phyloP scores from a whole-genome alignment of 2,113 vertebrate genomes.

The Nyctibius bracteatus region DNA sequence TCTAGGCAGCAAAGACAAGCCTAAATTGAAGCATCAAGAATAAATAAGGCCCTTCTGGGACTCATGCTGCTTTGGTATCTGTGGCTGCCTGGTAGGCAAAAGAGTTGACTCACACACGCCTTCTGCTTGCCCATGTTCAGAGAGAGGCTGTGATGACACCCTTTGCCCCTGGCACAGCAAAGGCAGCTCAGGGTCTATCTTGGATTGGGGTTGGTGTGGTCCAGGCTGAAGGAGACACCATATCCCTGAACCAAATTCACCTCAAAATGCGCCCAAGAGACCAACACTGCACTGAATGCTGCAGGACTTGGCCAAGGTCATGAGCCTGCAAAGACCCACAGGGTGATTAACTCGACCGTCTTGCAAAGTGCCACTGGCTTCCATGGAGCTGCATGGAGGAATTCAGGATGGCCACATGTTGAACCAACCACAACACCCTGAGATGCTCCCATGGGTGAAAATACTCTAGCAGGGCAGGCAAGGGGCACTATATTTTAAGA shows the following conservation, averaged over 20 bases:
- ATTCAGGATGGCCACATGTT: fast-evolving
- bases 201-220: not conserved
- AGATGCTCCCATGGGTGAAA: not conserved
- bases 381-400: not conserved
- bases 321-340: not conserved
- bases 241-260: not conserved
- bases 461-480: not conserved
- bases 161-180: not conserved
- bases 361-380: not conserved
- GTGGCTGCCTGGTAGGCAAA: not conserved
- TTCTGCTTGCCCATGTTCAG: not conserved
- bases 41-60: conserved; percentile 8
- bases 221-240: not conserved
- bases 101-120: not conserved
- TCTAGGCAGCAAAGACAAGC: not conserved
- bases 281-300: not conserved
- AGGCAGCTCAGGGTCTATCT: not conserved
- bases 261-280: not conserved
- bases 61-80: not conserved
- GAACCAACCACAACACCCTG: not conserved
- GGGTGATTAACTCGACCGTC: not conserved
- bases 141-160: not conserved
- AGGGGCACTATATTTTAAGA: not conserved
- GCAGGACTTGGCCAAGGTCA: not conserved
- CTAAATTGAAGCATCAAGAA: conserved; percentile 14